Base-by-base conservation (phyloP, 2,113 vertebrate genomes). In the Menura novaehollandiae region DNA sequence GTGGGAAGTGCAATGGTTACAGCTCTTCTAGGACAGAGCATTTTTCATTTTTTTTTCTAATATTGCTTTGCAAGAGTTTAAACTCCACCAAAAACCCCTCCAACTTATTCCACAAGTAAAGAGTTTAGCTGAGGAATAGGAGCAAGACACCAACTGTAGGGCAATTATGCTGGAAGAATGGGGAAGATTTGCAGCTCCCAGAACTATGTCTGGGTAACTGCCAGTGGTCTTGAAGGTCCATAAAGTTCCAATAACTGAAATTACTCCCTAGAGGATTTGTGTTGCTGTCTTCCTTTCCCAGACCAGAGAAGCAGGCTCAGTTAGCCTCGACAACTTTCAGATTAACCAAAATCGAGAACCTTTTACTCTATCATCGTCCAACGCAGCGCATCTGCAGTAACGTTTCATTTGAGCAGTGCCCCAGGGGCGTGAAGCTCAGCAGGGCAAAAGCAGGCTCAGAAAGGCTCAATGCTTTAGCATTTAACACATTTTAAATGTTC, bases 381-480 rank as follows among this genome's bases (percentile, higher is more conserved):
- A n/a, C 4, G 11, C 37, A 53, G 24, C 0, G 1, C 49, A 26
- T 17, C 49, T 58, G 62, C 46, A 19, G 0, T 22, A 19, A n/a
- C 6, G 0, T 44, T 79, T 51, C 5, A 21, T 80, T 74, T 74
- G 17, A 75, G 53, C 49, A 44, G 47, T 28, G 8, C 67, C 46
- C 79, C 56, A 33, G 41, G 2, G 24, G 24, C 3, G 1, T 1
- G 11, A 75, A 37, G 58, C 2, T 1, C 14, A 23, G 77, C 13
- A 64, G 63, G 35, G 49, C 17, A 52, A 59, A 46, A 71, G 30
- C 35, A 79, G 44, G 8, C 47, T 68, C 15, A 9, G 60, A 52
- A 73, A 67, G 19, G 24, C 66, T 75, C 69, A 9, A 8, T 21
- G 46, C 46, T 88, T 72, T 26, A n/a, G 43, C 22, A 24, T 75